Percentiles rank a stretch among this genome's conserved stretches.
Conservation (phyloP, 1,140 invertebrate species). For the Caenorhabditis inopinata region DNA sequence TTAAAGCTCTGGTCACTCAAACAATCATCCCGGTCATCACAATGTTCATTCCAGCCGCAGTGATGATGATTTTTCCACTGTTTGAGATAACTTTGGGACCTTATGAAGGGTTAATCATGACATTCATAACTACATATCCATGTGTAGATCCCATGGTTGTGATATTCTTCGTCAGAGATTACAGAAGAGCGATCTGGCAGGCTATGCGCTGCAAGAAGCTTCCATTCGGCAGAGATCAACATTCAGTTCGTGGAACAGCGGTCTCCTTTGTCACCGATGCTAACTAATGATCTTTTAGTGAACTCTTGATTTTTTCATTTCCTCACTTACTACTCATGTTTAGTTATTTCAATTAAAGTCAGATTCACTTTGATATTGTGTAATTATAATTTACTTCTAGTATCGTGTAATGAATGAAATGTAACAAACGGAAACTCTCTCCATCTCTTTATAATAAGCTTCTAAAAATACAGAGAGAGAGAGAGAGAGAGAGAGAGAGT, state of each 20-base stretch:
- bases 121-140: neutral
- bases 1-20: conserved; percentile 11
- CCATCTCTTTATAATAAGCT: too few species aligned
- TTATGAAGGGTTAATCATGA: neutral
- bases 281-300: neutral
- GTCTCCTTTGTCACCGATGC: neutral
- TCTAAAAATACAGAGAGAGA: too few species aligned
- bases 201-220: neutral
- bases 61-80: neutral
- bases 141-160: conserved; percentile 20
- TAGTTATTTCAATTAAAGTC: too few species aligned
- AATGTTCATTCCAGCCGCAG: neutral
- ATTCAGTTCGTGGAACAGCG: neutral
- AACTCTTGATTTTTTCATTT: neutral
- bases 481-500: too few species aligned
- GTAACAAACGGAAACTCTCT: too few species aligned
- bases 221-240: neutral
- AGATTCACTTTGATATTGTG: too few species aligned
- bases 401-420: too few species aligned
- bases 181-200: neutral
- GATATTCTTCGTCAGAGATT: conserved; percentile 1
- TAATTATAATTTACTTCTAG: too few species aligned
- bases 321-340: too few species aligned
- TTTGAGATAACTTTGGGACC: neutral
- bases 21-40: neutral